Conservation (phyloP, 2,888 invertebrate species). For the Tetramorium bicarinatum region DNA sequence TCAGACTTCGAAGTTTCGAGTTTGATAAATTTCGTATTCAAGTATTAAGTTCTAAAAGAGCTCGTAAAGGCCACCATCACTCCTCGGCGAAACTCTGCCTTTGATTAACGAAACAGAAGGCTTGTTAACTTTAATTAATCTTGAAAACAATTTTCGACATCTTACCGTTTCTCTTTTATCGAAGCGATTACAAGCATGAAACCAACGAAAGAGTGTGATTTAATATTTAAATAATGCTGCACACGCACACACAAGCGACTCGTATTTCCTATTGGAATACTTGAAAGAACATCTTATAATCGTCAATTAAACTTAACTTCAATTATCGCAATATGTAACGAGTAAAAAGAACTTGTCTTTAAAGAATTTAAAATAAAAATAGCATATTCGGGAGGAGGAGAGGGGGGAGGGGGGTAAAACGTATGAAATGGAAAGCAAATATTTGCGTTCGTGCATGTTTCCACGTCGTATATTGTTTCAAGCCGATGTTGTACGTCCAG, state of each 20-base stretch:
- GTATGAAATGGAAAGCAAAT: slow-evolving; percentile 58
- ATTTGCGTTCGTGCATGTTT: slow-evolving; percentile 51
- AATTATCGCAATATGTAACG: slow-evolving; percentile 11
- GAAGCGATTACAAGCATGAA: background rate
- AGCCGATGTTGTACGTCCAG: slow-evolving; percentile 39
- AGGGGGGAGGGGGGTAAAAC: slow-evolving; percentile 23
- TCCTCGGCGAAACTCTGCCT: slow-evolving; percentile 37
- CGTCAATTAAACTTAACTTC: slow-evolving; percentile 9
- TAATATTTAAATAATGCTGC: background rate
- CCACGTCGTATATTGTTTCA: slow-evolving; percentile 50
- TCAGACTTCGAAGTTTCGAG: slow-evolving; percentile 47
- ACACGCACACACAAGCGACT: too few relatives aligned
- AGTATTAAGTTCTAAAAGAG: slow-evolving; percentile 56
- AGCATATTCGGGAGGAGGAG: background rate
- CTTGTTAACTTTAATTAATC: slow-evolving; percentile 56
- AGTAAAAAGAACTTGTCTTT: slow-evolving; percentile 42
- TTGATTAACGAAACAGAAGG: slow-evolving; percentile 54
- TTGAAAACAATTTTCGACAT: slow-evolving; percentile 36
- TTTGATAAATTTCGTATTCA: slow-evolving; percentile 57
- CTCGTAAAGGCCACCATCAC: slow-evolving; percentile 29
- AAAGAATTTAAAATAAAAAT: slow-evolving; percentile 52
- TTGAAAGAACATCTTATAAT: background rate
- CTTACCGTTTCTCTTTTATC: slow-evolving; percentile 32
- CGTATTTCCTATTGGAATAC: background rate
- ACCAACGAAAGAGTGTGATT: background rate